phyloP scores from a whole-genome alignment of 2,888 invertebrate genomes.

The Pegoplata infirma region DNA sequence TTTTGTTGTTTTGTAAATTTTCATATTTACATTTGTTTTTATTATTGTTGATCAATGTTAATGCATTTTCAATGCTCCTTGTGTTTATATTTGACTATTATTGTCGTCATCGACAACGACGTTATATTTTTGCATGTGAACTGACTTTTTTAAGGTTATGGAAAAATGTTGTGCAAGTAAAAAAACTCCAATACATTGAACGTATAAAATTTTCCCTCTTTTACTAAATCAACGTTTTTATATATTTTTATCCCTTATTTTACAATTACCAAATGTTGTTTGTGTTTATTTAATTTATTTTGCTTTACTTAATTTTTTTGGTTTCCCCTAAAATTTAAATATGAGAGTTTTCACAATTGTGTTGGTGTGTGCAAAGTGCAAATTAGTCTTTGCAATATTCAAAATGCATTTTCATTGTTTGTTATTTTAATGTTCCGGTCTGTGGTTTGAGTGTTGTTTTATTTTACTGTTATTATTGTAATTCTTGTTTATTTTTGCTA shows the following conservation, averaged over 20 bases:
- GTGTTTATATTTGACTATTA: conserved; percentile 35
- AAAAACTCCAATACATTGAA: conserved; percentile 21
- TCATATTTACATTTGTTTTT: conserved; percentile 52
- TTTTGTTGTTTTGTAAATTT: conserved; percentile 27
- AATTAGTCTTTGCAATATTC: not conserved
- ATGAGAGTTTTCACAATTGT: conserved; percentile 10
- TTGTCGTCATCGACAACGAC: not conserved
- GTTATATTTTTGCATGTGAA: conserved; percentile 17
- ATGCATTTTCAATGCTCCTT: conserved; percentile 61
- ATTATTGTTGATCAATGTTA: conserved; percentile 41
- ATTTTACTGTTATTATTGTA: conserved; percentile 58
- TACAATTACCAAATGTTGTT: not conserved
- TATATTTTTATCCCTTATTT: conserved; percentile 34
- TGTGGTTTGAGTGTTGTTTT: conserved; percentile 49
- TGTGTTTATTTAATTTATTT: conserved; percentile 1
- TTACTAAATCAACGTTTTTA: conserved; percentile 45
- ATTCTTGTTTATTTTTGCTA: conserved; percentile 56
- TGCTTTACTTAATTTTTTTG: conserved; percentile 4
- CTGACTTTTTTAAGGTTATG: conserved; percentile 29
- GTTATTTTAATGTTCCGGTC: conserved; percentile 29
- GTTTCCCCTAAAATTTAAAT: conserved; percentile 20
- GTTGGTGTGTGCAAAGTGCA: not conserved
- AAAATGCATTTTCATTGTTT: conserved; percentile 57
- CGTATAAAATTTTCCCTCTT: conserved; percentile 11
- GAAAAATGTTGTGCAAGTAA: conserved; percentile 34